Evolutionary conservation across 1,140 invertebrate species (phyloP).

Genomic region (Laupala kohalensis): DNA sequence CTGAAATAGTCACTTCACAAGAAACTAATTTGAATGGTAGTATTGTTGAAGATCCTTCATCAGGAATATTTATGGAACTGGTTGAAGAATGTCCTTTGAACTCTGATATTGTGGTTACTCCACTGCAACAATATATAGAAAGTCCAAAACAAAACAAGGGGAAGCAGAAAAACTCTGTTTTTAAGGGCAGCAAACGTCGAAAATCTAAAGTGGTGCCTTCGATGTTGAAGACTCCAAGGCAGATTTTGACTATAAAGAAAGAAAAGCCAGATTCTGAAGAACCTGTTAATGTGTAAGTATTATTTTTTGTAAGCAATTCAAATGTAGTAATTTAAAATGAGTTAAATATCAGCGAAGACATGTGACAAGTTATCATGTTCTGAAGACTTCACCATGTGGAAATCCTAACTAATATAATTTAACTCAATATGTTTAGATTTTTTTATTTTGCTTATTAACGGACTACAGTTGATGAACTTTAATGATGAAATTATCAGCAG

Average conservation of each 20-base stretch:
- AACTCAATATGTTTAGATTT: too few species aligned
- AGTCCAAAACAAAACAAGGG: neutral
- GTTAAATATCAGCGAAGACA: too few species aligned
- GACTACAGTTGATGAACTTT: too few species aligned
- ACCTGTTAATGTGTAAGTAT: neutral
- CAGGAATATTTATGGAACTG: neutral
- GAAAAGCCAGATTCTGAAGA: neutral
- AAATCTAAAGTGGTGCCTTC: neutral
- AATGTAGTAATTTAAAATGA: too few species aligned
- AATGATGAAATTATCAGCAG: too few species aligned
- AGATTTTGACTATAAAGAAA: neutral
- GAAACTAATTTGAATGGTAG: slow-evolving; percentile 20
- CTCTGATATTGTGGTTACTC: neutral
- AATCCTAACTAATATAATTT: too few species aligned
- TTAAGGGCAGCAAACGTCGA: neutral
- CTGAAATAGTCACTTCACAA: neutral
- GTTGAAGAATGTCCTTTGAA: slow-evolving; percentile 4
- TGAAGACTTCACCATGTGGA: too few species aligned
- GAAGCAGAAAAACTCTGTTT: neutral
- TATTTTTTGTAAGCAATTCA: too few species aligned
- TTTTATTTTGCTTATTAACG: too few species aligned
- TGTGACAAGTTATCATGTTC: too few species aligned
- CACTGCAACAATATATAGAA: neutral
- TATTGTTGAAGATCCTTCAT: slow-evolving; percentile 20
- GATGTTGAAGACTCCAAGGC: neutral